Evolutionary conservation across 2,113 vertebrate species (phyloP), one percentile per base, ranked within the genome.

Genomic region (Halcyon malimbica): DNA sequence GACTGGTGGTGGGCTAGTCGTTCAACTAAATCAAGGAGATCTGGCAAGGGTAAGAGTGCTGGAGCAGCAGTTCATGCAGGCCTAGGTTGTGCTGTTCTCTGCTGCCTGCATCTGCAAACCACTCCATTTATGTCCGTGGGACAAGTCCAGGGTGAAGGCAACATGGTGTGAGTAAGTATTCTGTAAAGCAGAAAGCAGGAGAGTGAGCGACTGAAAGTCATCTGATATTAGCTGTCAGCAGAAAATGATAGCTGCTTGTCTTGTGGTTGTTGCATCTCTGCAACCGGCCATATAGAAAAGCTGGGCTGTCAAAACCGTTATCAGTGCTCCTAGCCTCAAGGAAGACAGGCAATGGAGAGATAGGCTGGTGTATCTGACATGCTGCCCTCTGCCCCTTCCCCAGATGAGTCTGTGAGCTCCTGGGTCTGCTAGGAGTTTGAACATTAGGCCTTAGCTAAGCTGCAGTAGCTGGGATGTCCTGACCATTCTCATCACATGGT

Each of bases 401-500:
- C 53, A 65, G 42, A 24, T 56, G 48, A n/a, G 37, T 8, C 29
- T 69, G 8, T n/a, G 51, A 64, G 41, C 14, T 76, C 12, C 31
- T 67, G 46, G 9, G 19, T 51, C 51, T 87, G 33, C 29, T 39
- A 24, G 24, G 46, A 35, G 10, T 65, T 62, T 67, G 41, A 60
- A 44, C 15, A 39, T 17, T n/a, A 50, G 42, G 20, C 15, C 29
- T 64, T 63, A 51, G 23, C 39, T 63, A 68, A 60, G n/a, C 37
- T 68, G 16, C 0, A 1, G 57, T 21, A 17, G 46, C 62, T 74
- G 37, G 41, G 31, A 51, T 1, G 1, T 44, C 25, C 50, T 37
- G 54, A 23, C 68, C 41, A 44, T 46, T 24, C 16, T 71, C 53
- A 64, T 69, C 56, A 67, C 0, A 0, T n/a, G 26, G 9, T 1